Conservation (phyloP, 2,797 vertebrate genomes). For the Leucoraja ocellata region DNA sequence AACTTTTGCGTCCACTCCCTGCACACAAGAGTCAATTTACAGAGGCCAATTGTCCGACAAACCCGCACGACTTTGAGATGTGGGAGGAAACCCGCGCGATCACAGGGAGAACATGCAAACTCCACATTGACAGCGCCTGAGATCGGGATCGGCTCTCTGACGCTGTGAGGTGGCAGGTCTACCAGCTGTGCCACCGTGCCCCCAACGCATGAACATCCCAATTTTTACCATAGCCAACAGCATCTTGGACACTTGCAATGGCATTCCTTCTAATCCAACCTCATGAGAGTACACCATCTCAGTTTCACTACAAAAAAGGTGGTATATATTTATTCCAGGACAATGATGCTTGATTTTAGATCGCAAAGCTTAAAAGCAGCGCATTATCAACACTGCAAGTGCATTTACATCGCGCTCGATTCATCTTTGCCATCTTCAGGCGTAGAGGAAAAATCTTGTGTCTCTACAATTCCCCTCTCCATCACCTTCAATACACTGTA, state of each 20-base stretch:
- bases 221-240: not conserved
- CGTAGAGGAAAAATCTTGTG: not conserved
- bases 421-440: not conserved
- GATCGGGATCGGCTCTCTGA: no score
- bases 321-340: not conserved
- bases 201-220: not conserved
- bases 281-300: no score
- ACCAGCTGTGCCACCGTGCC: no score
- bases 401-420: not conserved
- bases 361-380: not conserved
- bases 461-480: constrained; percentile 18
- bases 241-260: not conserved
- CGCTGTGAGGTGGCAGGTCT: no score
- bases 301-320: not conserved
- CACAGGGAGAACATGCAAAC: no score
- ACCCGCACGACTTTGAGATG: no score
- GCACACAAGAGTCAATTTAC: no score
- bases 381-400: no score
- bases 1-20: no score
- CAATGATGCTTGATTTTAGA: not conserved
- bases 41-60: no score
- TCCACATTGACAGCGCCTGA: no score
- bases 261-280: not conserved
- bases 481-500: constrained; percentile 20
- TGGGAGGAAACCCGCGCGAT: no score